Evolutionary conservation across 2,888 invertebrate species (phyloP), one percentile per base, ranked within the genome.

Genomic region (Drosophila pseudotalamancana): DNA sequence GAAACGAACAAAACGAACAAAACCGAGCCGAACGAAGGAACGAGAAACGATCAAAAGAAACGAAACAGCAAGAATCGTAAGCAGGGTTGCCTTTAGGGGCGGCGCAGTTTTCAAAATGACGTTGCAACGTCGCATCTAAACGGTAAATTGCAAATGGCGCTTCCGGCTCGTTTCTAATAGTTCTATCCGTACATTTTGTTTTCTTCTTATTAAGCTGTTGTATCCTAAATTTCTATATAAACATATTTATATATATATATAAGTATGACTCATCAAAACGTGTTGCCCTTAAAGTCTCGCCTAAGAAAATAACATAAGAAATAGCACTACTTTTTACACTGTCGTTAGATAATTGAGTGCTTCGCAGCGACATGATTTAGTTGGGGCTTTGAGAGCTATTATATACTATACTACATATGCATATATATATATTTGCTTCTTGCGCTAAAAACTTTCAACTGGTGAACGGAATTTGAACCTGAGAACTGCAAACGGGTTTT

Each of bases 91-190:
- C n/a, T 49, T 37, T 39, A 12, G 14, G 35, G 57, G 54, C 62
- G 61, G 55, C 42, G 63, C 60, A 68, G 60, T 72, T 76, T 70
- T 51, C 65, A 59, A 66, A 70, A 80, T 79, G 73, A 66, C 82
- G 75, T 72, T 45, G 48, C 43, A 70, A 25, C 61, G 65, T 34
- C 39, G 57, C 61, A 55, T 48, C 29, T 37, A 72, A 60, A 66
- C 55, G 37, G 61, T 59, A 70, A 77, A 61, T 68, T 72, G 51
- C 61, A 79, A 79, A 73, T 73, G 82, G 69, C 77, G 63, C 77
- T 80, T 80, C 80, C 83, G 83, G 80, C 55, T 69, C 48, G 14
- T 11, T 31, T 48, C 21, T 11, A 12, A 34, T 34, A 34, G 21
- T 37, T 55, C 29, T 16, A 55, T 25, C n/a, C 14, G 25, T 55